phyloP scores from a whole-genome alignment of 2,888 invertebrate species.

The Cancer borealis region DNA sequence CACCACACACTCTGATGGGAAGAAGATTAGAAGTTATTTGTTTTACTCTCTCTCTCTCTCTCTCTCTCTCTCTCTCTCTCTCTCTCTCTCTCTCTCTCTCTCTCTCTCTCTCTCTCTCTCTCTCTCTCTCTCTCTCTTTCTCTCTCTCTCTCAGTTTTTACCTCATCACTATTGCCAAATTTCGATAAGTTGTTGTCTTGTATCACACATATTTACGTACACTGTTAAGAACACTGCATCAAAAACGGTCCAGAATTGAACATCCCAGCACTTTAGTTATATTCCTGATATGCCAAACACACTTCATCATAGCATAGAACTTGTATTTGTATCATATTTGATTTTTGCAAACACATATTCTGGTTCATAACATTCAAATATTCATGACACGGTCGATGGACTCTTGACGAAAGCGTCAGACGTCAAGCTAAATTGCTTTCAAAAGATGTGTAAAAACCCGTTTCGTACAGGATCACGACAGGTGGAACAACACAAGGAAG shows the following conservation, averaged over 20 bases:
- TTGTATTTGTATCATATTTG: background rate
- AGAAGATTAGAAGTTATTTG: background rate
- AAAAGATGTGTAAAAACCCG: background rate
- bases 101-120: background rate
- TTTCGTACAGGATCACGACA: background rate
- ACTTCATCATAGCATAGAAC: background rate
- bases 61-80: background rate
- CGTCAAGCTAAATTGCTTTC: background rate
- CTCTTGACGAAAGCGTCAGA: background rate
- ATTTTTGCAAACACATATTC: background rate
- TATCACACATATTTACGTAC: background rate
- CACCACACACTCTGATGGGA: background rate
- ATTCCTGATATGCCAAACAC: background rate
- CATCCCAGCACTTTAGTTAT: background rate
- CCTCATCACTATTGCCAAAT: background rate
- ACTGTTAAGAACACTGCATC: background rate
- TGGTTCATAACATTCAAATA: background rate
- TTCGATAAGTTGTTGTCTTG: background rate
- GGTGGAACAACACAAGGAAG: background rate
- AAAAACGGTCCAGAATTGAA: background rate
- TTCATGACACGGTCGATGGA: background rate
- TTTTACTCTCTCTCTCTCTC: background rate
- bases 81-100: background rate
- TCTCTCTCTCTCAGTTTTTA: background rate
- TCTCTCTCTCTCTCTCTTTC: background rate